phyloP scores from a whole-genome alignment of 2,888 invertebrate genomes.

The Sialis fuliginosa region DNA sequence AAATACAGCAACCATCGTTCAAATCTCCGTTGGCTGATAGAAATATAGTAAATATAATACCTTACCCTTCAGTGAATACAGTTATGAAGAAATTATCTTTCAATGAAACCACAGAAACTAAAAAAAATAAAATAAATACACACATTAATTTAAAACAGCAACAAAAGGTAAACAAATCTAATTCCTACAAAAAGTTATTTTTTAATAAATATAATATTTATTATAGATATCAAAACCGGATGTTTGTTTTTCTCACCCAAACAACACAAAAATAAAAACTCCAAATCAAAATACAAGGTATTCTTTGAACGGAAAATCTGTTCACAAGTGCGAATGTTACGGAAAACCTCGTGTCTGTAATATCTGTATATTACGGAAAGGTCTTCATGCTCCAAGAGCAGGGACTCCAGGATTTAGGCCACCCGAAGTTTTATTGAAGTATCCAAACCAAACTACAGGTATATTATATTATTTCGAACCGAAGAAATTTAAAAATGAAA shows the following conservation, averaged over 20 bases:
- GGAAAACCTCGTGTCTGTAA: slow-evolving; percentile 49
- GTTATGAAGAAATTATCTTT: too few relatives aligned
- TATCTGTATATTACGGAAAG: slow-evolving; percentile 41
- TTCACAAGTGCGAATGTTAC: slow-evolving; percentile 41
- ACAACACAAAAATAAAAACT: not conserved
- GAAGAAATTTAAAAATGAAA: not conserved
- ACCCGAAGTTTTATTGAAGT: slow-evolving; percentile 69
- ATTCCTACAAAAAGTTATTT: too few relatives aligned
- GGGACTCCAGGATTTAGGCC: slow-evolving; percentile 83
- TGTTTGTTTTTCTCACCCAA: not conserved
- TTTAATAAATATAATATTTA: not conserved
- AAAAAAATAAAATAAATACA: too few relatives aligned
- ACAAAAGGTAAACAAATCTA: too few relatives aligned
- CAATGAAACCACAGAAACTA: too few relatives aligned
- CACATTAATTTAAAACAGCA: too few relatives aligned
- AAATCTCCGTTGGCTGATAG: too few relatives aligned
- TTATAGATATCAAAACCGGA: not conserved
- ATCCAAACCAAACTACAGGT: slow-evolving; percentile 60
- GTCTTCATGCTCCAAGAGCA: slow-evolving; percentile 58
- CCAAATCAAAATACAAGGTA: too few relatives aligned
- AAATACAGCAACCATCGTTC: too few relatives aligned
- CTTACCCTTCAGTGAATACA: too few relatives aligned
- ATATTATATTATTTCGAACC: slow-evolving; percentile 1
- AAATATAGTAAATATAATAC: too few relatives aligned
- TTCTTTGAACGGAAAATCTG: too few relatives aligned